phyloP scores from a whole-genome alignment of 2,888 invertebrate genomes.

The Acheta domesticus region DNA sequence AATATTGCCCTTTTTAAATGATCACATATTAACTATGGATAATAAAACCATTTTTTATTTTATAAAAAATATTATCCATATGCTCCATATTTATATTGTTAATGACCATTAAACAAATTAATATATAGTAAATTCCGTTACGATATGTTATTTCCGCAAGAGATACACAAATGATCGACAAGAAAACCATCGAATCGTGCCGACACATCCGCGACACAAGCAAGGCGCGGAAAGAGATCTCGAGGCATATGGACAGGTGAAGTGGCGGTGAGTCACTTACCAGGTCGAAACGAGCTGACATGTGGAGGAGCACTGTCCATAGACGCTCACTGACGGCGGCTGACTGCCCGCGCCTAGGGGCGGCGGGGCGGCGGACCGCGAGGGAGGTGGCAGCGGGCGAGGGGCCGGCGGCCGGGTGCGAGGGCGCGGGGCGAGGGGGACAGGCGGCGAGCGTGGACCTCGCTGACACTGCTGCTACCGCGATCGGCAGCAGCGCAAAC shows the following conservation, averaged over 20 bases:
- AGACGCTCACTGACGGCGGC: neutral
- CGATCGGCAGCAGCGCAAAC: slow-evolving; percentile 33
- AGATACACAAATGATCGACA: no score
- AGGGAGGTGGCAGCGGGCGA: neutral
- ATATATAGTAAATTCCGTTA: no score
- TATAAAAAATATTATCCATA: no score
- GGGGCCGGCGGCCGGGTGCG: neutral
- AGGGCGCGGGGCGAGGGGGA: neutral
- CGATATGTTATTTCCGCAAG: no score
- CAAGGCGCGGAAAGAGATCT: no score
- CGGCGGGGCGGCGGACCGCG: neutral
- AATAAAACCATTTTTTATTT: no score
- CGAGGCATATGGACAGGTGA: neutral
- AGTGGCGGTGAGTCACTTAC: neutral
- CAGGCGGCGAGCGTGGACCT: neutral
- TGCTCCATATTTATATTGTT: no score
- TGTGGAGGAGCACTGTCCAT: slow-evolving; percentile 6
- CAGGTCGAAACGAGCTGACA: neutral
- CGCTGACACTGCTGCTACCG: slow-evolving; percentile 27
- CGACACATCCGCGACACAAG: no score
- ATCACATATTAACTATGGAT: no score
- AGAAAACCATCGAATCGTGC: no score
- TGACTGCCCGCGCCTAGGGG: neutral
- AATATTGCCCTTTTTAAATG: no score
- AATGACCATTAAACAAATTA: no score